These are phyloP conservation scores for Pammene aurita DNA, from an alignment of 2,888 invertebrate genomes.

Conservation along the genomic window DNA sequence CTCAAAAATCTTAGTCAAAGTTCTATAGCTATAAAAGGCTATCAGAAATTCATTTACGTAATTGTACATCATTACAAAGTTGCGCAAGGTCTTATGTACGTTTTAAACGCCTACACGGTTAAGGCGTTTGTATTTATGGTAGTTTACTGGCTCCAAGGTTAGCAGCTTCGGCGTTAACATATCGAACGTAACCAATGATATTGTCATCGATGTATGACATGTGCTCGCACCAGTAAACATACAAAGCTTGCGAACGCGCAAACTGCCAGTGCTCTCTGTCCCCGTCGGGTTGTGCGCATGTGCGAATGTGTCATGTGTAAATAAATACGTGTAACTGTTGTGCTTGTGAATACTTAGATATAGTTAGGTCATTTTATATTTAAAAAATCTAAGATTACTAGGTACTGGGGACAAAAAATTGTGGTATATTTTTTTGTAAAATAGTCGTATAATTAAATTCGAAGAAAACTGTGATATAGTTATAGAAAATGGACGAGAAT, in stretches of 20 bases:
- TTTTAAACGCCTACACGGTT: background rate
- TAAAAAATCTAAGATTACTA: background rate
- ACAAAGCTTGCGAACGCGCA: slow-evolving; percentile 39
- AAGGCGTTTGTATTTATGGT: background rate
- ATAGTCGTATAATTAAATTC: background rate
- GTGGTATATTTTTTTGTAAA: background rate
- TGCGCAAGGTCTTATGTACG: slow-evolving; percentile 2
- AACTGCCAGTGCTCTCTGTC: slow-evolving; percentile 33
- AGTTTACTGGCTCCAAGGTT: slow-evolving; percentile 24
- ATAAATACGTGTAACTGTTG: slow-evolving; percentile 18
- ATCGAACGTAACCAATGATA: slow-evolving; percentile 30
- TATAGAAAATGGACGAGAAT: slow-evolving; percentile 58
- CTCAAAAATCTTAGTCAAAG: background rate
- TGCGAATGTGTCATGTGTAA: slow-evolving; percentile 35
- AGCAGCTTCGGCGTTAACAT: slow-evolving; percentile 24
- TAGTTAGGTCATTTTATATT: background rate
- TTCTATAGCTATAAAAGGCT: slow-evolving; percentile 4
- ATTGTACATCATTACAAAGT: background rate
- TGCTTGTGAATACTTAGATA: background rate
- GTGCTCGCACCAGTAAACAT: slow-evolving; percentile 30
- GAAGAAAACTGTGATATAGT: slow-evolving; percentile 31
- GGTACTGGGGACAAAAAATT: no score
- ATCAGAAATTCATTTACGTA: slow-evolving; percentile 15
- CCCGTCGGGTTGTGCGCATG: slow-evolving; percentile 29
- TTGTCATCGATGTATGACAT: slow-evolving; percentile 11